phyloP scores from a whole-genome alignment of 2,113 vertebrate genomes.

The Parotia lawesii region DNA sequence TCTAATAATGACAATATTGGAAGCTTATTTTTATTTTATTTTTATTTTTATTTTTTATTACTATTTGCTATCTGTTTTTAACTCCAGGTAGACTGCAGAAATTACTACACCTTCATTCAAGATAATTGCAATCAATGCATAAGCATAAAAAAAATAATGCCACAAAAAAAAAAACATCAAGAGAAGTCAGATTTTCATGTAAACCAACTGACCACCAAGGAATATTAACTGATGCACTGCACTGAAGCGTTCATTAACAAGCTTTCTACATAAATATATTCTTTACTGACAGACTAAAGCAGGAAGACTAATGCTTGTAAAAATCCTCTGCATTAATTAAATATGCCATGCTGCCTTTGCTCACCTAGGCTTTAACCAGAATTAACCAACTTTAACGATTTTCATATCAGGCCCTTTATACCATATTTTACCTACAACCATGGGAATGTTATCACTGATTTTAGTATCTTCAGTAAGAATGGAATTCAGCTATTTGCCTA shows the following conservation, averaged over 20 bases:
- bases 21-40: neutral
- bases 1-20: neutral
- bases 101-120: neutral
- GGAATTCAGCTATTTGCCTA: neutral
- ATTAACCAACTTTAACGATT: neutral
- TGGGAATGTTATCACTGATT: neutral
- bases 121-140: neutral
- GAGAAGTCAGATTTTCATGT: neutral
- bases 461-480: neutral
- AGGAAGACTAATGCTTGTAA: neutral
- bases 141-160: neutral
- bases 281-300: neutral
- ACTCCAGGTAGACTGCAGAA: neutral
- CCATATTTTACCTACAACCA: neutral
- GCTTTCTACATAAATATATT: neutral
- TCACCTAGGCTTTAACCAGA: neutral
- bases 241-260: neutral
- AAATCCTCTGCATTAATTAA: neutral
- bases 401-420: neutral
- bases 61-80: neutral
- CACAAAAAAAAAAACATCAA: neutral
- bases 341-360: neutral
- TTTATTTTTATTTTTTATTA: too few species aligned
- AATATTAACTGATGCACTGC: neutral
- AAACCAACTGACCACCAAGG: neutral